Conservation (phyloP, 2,888 invertebrate genomes). For the Serrognathus titanus region DNA sequence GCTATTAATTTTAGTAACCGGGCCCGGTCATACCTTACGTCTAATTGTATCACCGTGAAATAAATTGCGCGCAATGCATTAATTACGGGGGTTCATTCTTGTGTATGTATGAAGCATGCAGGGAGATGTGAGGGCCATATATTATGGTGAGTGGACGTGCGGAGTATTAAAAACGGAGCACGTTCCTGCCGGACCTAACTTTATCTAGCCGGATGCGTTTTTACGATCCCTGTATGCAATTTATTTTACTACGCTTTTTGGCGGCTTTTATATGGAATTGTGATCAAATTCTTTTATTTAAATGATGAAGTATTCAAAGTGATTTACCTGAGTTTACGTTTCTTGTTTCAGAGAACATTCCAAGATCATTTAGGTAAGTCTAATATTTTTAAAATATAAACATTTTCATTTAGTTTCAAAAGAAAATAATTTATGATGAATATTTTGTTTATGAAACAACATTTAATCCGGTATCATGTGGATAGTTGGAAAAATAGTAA, state of each 20-base stretch:
- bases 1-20: slow-evolving; percentile 48
- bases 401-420: too few relatives aligned
- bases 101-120: slow-evolving; percentile 40
- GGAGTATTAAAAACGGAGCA: slow-evolving; percentile 53
- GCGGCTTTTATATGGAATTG: too few relatives aligned
- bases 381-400: too few relatives aligned
- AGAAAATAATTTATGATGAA: too few relatives aligned
- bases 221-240: slow-evolving; percentile 7
- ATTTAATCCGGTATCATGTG: too few relatives aligned
- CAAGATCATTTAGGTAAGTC: too few relatives aligned
- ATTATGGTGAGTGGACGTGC: slow-evolving; percentile 41
- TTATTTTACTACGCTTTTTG: not conserved
- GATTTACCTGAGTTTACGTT: too few relatives aligned
- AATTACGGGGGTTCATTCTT: slow-evolving; percentile 37
- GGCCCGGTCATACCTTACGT: slow-evolving; percentile 40
- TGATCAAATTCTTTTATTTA: too few relatives aligned
- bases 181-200: slow-evolving; percentile 41
- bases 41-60: slow-evolving; percentile 46
- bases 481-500: too few relatives aligned
- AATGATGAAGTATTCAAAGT: too few relatives aligned
- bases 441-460: too few relatives aligned
- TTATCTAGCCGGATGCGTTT: slow-evolving; percentile 17
- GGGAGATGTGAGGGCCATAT: slow-evolving; percentile 29
- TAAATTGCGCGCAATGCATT: slow-evolving; percentile 47
- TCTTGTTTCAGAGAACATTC: too few relatives aligned